Percentiles rank a stretch among this genome's conserved stretches.
Evolutionary conservation across 2,113 vertebrate species (phyloP).

Genomic region (Tinamus guttatus): DNA sequence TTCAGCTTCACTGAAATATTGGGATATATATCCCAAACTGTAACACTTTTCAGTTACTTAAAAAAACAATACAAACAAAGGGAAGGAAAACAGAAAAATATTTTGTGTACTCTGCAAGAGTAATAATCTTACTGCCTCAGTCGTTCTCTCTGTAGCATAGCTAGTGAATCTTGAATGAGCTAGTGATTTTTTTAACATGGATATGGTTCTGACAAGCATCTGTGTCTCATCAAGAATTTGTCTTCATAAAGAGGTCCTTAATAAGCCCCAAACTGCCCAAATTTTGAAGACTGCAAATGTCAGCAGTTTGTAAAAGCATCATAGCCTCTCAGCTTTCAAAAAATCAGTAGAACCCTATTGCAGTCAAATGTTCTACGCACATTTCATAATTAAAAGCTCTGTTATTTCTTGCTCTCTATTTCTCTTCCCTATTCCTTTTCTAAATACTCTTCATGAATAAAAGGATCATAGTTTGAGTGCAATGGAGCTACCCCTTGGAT

Average conservation of each 20-base stretch:
- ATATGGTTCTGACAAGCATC: constrained; percentile 28
- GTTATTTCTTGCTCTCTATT: not conserved
- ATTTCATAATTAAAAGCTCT: constrained; percentile 33
- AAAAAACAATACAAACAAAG: not conserved
- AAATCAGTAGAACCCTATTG: constrained; percentile 33
- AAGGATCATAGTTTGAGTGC: constrained; percentile 12
- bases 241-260: constrained; percentile 38
- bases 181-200: not conserved
- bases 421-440: not conserved
- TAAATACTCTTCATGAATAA: not conserved
- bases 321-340: constrained; percentile 28
- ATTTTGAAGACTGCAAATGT: constrained; percentile 40
- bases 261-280: constrained; percentile 50
- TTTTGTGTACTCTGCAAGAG: not conserved
- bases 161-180: too few species aligned
- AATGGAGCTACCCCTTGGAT: constrained; percentile 32
- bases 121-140: not conserved
- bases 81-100: not conserved
- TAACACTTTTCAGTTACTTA: not conserved
- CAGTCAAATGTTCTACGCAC: constrained; percentile 35
- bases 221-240: constrained; percentile 62
- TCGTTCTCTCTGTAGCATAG: not conserved
- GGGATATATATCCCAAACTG: not conserved
- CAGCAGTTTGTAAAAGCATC: constrained; percentile 58
- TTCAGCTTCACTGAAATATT: not conserved